Evolutionary conservation across 2,888 invertebrate species (phyloP).

Genomic region (Cryptus armator): DNA sequence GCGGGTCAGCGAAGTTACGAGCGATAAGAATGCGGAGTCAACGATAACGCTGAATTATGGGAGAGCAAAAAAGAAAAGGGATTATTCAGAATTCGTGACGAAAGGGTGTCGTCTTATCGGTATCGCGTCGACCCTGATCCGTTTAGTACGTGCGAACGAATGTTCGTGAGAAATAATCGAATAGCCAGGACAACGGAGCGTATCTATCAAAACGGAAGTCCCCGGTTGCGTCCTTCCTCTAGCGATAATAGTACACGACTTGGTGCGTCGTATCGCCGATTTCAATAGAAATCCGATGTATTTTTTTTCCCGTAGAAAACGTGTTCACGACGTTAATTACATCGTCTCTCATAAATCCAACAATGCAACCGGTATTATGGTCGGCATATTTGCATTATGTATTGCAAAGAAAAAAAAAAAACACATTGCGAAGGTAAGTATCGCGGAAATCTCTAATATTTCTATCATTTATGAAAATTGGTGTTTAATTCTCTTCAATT

Average conservation of each 20-base stretch:
- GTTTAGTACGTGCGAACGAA: constrained; percentile 18
- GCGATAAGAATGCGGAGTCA: constrained; percentile 5
- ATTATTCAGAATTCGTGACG: not conserved
- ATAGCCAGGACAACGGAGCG: not conserved
- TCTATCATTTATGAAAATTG: too few relatives aligned
- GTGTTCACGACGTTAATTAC: too few relatives aligned
- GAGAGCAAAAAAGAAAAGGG: not conserved
- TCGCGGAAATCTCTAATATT: too few relatives aligned
- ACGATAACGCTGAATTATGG: constrained; percentile 5
- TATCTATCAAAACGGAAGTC: constrained; percentile 35
- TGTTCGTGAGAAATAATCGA: constrained; percentile 4
- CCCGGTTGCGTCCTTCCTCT: not conserved
- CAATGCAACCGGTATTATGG: too few relatives aligned
- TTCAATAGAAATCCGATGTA: not conserved
- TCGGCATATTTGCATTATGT: too few relatives aligned
- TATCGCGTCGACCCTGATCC: constrained; percentile 50
- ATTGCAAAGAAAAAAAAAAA: too few relatives aligned
- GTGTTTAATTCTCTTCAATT: too few relatives aligned
- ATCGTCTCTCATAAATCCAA: too few relatives aligned
- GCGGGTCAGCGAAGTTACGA: not conserved
- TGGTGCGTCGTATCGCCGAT: not conserved
- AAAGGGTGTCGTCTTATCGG: constrained; percentile 38
- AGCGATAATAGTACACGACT: not conserved
- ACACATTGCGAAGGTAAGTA: too few relatives aligned
- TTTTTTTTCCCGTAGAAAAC: not conserved